phyloP scores from a whole-genome alignment of 2,113 vertebrate genomes.

The Rhea pennata region DNA sequence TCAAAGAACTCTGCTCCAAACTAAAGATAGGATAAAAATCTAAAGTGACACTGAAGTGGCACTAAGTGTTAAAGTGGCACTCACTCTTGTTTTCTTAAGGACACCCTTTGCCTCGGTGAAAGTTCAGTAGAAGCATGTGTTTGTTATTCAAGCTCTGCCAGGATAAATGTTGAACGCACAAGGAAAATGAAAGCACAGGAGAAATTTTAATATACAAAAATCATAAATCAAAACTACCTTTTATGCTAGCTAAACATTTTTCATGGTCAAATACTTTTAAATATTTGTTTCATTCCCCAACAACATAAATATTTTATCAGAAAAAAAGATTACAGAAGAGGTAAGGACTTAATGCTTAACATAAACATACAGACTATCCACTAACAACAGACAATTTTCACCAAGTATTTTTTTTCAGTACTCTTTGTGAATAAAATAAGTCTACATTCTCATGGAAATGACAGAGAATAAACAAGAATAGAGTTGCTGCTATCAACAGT shows the following conservation, averaged over 20 bases:
- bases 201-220: not conserved
- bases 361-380: not conserved
- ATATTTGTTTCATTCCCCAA: not conserved
- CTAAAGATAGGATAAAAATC: not conserved
- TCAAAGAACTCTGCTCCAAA: not conserved
- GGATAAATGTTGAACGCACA: not conserved
- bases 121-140: not conserved
- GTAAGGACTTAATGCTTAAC: not conserved
- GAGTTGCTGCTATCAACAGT: not conserved
- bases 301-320: not conserved
- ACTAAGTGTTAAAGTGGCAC: not conserved
- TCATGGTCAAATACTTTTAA: not conserved
- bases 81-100: conserved; percentile 8
- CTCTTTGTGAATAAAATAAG: not conserved
- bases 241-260: not conserved
- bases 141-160: not conserved
- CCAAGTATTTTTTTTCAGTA: not conserved
- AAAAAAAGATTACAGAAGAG: not conserved
- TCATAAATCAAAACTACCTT: not conserved
- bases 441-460: not conserved
- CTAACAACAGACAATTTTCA: not conserved
- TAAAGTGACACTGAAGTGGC: too few relatives aligned
- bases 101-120: conserved; percentile 34
- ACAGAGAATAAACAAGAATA: not conserved
- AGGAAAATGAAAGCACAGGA: not conserved